These are phyloP conservation scores for Crocodylus rhombifer DNA, from an alignment of 2,797 vertebrate genomes.

Conservation along the genomic window DNA sequence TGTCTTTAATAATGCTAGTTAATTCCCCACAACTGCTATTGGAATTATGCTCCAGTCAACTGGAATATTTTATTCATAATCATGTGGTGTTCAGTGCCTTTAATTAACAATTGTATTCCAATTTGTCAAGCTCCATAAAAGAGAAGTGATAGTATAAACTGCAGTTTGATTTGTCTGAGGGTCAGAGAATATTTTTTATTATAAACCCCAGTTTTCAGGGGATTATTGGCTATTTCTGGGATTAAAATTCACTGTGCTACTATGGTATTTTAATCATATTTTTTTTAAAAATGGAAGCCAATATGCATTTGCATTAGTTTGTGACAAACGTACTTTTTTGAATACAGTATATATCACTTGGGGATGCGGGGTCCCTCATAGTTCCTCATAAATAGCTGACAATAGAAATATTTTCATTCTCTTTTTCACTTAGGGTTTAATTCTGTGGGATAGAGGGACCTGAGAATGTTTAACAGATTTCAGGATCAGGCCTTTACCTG, in stretches of 20 bases:
- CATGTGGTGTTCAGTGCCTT: conserved; percentile 65
- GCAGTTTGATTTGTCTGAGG: conserved; percentile 20
- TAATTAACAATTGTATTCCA: conserved; percentile 76
- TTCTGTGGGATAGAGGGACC: rapidly evolving
- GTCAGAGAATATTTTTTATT: conserved; percentile 71
- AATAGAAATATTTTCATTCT: neutral
- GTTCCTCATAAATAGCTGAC: neutral
- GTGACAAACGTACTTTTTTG: neutral
- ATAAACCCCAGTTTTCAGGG: conserved; percentile 54
- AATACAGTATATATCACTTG: neutral
- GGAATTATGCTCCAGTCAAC: conserved; percentile 69
- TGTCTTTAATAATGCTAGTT: conserved; percentile 73
- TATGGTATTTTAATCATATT: conserved; percentile 27
- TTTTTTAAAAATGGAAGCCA: conserved; percentile 38
- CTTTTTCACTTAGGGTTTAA: neutral
- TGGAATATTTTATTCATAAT: conserved; percentile 74
- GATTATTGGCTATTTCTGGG: conserved; percentile 3
- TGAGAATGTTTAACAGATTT: rapidly evolving
- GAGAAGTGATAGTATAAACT: conserved; percentile 58
- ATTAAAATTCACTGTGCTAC: conserved; percentile 17
- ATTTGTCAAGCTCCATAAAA: conserved; percentile 71
- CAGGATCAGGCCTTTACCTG: neutral
- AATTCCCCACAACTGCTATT: conserved; percentile 67
- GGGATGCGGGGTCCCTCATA: neutral
- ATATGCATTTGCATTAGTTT: conserved; percentile 17